These are phyloP conservation scores for Aspiorhynchus laticeps DNA, from an alignment of 2,113 vertebrate genomes.

Conservation along the genomic window DNA sequence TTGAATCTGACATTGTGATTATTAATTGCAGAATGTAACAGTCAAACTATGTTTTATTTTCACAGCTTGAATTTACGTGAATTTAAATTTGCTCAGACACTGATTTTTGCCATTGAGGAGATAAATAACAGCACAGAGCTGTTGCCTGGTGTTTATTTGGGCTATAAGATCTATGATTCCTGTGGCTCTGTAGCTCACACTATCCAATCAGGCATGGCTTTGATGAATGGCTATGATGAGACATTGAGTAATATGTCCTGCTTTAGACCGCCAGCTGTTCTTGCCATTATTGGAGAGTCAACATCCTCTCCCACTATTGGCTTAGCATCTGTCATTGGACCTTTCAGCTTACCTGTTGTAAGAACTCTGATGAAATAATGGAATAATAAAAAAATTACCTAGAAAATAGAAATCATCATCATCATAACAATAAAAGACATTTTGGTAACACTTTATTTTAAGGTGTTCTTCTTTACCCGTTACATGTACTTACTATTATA, in stretches of 20 bases:
- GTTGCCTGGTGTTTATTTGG: slow-evolving; percentile 71
- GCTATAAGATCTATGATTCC: slow-evolving; percentile 76
- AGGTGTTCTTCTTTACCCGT: too few species aligned
- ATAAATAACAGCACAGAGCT: slow-evolving; percentile 70
- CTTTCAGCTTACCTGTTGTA: slow-evolving; percentile 64
- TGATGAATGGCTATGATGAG: slow-evolving; percentile 66
- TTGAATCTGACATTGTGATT: too few species aligned
- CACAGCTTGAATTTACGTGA: slow-evolving; percentile 72
- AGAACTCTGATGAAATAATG: not conserved
- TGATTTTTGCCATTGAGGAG: slow-evolving; percentile 74
- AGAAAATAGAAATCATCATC: too few species aligned
- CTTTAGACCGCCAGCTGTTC: slow-evolving; percentile 52
- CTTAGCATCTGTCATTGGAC: slow-evolving; percentile 52
- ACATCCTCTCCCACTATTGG: slow-evolving; percentile 63
- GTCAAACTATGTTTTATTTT: not conserved
- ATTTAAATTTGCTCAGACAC: slow-evolving; percentile 75
- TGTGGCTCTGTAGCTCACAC: slow-evolving; percentile 66
- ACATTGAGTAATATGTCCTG: slow-evolving; percentile 56
- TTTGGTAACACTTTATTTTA: too few species aligned
- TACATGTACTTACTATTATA: too few species aligned
- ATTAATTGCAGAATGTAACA: not conserved
- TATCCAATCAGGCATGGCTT: slow-evolving; percentile 69
- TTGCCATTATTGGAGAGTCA: slow-evolving; percentile 63
- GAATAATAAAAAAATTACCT: too few species aligned
- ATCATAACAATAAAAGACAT: too few species aligned